Evolutionary conservation across 2,113 vertebrate species (phyloP).

Genomic region (Hypanus sabinus): DNA sequence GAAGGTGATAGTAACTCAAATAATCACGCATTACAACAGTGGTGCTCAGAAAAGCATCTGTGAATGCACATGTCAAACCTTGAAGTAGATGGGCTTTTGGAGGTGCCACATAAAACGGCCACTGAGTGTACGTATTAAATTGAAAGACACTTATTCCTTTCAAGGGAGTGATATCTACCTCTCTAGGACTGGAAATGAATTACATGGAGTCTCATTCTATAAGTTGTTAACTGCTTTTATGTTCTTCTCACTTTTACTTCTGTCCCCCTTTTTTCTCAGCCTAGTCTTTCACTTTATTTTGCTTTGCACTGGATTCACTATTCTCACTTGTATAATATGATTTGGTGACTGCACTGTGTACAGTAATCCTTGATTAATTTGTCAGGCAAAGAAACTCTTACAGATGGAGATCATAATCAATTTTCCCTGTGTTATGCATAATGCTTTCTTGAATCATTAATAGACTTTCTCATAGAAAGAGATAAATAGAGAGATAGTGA

Average conservation of each 20-base stretch:
- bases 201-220: neutral
- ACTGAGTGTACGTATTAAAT: too few relatives aligned
- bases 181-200: neutral
- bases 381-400: neutral
- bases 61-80: too few relatives aligned
- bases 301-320: neutral
- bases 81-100: too few relatives aligned
- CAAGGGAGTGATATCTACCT: neutral
- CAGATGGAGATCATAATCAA: neutral
- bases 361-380: neutral
- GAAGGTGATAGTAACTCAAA: too few relatives aligned
- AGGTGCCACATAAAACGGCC: too few relatives aligned
- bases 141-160: neutral
- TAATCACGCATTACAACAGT: too few relatives aligned
- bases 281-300: neutral
- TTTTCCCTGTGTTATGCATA: neutral
- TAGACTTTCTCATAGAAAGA: neutral
- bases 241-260: neutral
- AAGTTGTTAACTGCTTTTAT: neutral
- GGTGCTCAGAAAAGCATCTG: too few relatives aligned
- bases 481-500: neutral
- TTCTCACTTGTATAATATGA: neutral
- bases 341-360: neutral
- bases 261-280: neutral
- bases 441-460: neutral